Evolutionary conservation across 1,140 invertebrate species (phyloP).

Genomic region (Melitaea cinxia): DNA sequence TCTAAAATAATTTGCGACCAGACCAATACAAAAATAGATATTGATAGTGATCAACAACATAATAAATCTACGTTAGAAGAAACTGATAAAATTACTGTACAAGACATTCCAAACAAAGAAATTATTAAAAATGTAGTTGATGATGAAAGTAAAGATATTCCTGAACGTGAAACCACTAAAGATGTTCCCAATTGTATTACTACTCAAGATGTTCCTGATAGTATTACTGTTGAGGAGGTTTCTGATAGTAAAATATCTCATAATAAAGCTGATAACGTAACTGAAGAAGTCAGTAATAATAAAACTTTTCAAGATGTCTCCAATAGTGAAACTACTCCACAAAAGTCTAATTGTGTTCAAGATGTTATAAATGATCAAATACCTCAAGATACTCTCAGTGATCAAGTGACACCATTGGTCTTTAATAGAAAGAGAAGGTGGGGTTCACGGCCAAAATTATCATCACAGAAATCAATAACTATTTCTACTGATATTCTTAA

Average conservation of each 20-base stretch:
- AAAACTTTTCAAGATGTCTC: constrained; percentile 1
- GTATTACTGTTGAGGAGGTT: background rate
- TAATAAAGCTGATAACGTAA: no score
- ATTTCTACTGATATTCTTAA: constrained; percentile 84
- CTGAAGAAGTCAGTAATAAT: constrained; percentile 10
- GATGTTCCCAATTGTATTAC: background rate
- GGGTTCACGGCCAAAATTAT: constrained; percentile 71
- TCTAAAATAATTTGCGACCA: background rate
- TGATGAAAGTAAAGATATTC: no score
- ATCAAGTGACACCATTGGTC: constrained; percentile 49
- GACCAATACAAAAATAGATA: constrained; percentile 30
- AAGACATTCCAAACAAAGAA: background rate
- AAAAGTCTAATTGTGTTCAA: constrained; percentile 23
- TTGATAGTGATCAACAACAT: background rate
- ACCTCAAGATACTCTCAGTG: constrained; percentile 49
- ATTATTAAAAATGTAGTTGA: background rate
- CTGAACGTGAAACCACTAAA: background rate
- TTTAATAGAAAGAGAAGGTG: constrained; percentile 72
- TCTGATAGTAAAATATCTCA: constrained; percentile 1
- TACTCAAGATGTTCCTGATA: background rate
- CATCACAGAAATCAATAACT: constrained; percentile 79
- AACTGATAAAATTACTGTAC: background rate
- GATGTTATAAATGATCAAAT: constrained; percentile 22
- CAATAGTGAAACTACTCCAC: constrained; percentile 21
- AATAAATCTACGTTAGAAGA: background rate